Evolutionary conservation across 2,797 vertebrate species (phyloP).

Genomic region (Petrocephalus schoutedeni): DNA sequence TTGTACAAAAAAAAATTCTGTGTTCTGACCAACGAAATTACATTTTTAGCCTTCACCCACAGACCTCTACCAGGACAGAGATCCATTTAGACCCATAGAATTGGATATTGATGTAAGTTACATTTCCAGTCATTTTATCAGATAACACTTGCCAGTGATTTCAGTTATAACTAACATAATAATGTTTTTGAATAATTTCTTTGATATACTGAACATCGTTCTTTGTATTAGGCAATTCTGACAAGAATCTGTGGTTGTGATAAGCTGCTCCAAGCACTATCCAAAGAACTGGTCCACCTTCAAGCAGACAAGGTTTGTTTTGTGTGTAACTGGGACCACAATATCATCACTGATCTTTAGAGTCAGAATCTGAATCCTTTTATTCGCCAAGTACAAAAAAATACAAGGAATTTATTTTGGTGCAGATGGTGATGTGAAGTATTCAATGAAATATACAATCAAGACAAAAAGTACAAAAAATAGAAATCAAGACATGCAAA

Average conservation of each 20-base stretch:
- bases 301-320: constrained; percentile 75
- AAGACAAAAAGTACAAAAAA: background rate
- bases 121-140: background rate
- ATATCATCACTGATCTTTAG: background rate
- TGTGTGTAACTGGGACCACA: background rate
- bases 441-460: background rate
- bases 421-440: background rate
- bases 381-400: background rate
- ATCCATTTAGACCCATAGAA: constrained; percentile 56
- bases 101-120: constrained; percentile 64
- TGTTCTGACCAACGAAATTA: constrained; percentile 4
- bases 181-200: background rate
- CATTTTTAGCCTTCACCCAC: constrained; percentile 49
- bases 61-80: constrained; percentile 45
- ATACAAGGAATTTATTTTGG: background rate
- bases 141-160: background rate
- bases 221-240: constrained; percentile 67
- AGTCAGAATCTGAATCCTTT: background rate
- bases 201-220: constrained; percentile 14
- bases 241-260: constrained; percentile 84
- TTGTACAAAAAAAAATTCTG: background rate
- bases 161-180: background rate
- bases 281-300: constrained; percentile 69
- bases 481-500: background rate
- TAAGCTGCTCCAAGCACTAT: constrained; percentile 73